Evolutionary conservation across 1,140 invertebrate species (phyloP).

Genomic region (Drosophila watanabei): DNA sequence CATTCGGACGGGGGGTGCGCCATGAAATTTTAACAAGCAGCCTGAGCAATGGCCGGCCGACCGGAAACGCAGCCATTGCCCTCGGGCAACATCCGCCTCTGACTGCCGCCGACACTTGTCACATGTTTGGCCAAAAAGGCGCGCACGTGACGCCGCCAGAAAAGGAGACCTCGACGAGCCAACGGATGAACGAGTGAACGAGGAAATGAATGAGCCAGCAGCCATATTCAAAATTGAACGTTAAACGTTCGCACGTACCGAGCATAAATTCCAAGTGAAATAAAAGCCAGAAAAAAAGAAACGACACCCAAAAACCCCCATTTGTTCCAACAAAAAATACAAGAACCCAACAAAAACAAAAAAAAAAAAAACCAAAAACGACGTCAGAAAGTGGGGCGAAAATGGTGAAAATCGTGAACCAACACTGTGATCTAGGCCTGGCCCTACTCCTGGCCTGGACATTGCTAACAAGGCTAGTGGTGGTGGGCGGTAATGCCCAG

Average conservation of each 20-base stretch:
- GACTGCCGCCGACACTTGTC: conserved; percentile 80
- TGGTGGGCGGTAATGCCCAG: conserved; percentile 11
- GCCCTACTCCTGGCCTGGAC: conserved; percentile 31
- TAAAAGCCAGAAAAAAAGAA: conserved; percentile 46
- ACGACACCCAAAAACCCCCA: conserved; percentile 10
- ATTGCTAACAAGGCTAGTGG: conserved; percentile 22
- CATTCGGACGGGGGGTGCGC: conserved; percentile 35
- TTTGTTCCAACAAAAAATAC: conserved; percentile 13
- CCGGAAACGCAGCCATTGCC: conserved; percentile 59
- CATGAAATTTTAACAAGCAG: conserved; percentile 63
- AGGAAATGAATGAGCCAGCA: conserved; percentile 76
- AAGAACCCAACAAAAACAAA: no score
- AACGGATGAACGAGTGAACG: conserved; percentile 44
- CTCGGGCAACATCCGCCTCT: conserved; percentile 38
- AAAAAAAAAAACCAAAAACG: conserved; percentile 12
- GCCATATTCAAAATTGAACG: conserved; percentile 74
- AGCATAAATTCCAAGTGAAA: conserved; percentile 81
- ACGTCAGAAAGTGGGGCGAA: conserved; percentile 28
- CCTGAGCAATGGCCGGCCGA: conserved; percentile 59
- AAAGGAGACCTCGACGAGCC: conserved; percentile 37
- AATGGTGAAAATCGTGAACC: conserved; percentile 54
- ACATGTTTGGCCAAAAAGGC: conserved; percentile 65
- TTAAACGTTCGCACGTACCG: conserved; percentile 77
- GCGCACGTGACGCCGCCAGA: conserved; percentile 48
- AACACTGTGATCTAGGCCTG: conserved; percentile 57